Conservation (phyloP, 2,888 invertebrate species). For the Dimorphilus gyrociliatus region DNA sequence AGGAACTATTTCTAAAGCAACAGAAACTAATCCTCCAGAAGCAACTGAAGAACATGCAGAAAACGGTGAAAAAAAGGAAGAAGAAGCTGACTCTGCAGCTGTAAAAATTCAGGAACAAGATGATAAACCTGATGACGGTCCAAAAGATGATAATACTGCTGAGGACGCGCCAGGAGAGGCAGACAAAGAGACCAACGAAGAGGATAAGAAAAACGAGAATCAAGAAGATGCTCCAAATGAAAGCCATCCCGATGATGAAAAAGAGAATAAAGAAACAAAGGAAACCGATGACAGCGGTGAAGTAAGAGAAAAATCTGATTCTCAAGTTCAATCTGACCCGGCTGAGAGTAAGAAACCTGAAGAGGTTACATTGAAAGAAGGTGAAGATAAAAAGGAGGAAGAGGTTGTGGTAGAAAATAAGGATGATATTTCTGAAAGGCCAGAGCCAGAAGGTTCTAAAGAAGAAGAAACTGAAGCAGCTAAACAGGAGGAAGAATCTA, state of each 20-base stretch:
- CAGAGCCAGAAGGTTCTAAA: conserved; percentile 3
- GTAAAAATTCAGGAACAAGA: too few species aligned
- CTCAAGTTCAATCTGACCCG: too few species aligned
- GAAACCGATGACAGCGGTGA: too few species aligned
- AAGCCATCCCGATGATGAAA: background rate
- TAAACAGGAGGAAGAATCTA: conserved; percentile 5
- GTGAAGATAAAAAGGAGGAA: conserved; percentile 5
- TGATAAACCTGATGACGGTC: too few species aligned
- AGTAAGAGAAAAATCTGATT: too few species aligned
- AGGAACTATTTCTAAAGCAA: background rate
- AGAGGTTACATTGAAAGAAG: too few species aligned
- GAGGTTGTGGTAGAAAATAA: background rate
- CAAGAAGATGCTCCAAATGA: conserved; percentile 1
- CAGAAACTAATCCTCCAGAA: background rate
- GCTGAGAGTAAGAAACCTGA: too few species aligned
- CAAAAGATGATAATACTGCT: too few species aligned
- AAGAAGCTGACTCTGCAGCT: background rate
- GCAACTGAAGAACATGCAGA: background rate
- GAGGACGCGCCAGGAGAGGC: background rate
- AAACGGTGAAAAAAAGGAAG: conserved; percentile 1
- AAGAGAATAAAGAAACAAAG: conserved; percentile 1
- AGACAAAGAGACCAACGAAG: conserved; percentile 4
- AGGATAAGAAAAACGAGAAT: too few species aligned
- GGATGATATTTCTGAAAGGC: conserved; percentile 2
- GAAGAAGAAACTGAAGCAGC: conserved; percentile 3